Evolutionary conservation across 92 coral and sea anemone species (phyloP).

Genomic region (Epizoanthus stellaris): DNA sequence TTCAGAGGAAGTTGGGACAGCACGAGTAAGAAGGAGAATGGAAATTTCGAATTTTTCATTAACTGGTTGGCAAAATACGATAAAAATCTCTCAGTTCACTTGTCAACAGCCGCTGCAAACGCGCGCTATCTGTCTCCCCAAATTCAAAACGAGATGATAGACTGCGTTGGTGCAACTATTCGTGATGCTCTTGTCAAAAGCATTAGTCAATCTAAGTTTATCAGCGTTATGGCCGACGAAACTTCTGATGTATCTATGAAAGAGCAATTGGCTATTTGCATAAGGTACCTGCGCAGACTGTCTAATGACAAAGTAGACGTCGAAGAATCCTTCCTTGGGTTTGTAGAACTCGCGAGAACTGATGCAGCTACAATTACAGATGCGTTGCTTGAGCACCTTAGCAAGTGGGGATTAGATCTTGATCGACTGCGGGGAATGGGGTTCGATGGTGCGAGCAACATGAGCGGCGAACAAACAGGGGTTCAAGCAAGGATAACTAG

Average conservation of each 20-base stretch:
- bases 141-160: conserved; percentile 59
- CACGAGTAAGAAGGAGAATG: conserved; percentile 41
- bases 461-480: conserved; percentile 48
- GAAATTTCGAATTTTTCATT: conserved; percentile 57
- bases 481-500: conserved; percentile 54
- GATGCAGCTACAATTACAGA: conserved; percentile 54
- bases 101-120: conserved; percentile 47
- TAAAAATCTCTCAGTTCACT: conserved; percentile 25
- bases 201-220: conserved; percentile 48
- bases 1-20: conserved; percentile 63
- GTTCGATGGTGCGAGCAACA: conserved; percentile 37
- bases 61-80: conserved; percentile 57
- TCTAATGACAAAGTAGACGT: conserved; percentile 46
- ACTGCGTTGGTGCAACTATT: conserved; percentile 56
- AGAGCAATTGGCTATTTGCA: conserved; percentile 58
- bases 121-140: conserved; percentile 56
- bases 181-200: conserved; percentile 43
- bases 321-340: conserved; percentile 56
- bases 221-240: conserved; percentile 60
- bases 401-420: conserved; percentile 46
- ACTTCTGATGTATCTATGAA: conserved; percentile 51
- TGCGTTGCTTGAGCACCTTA: conserved; percentile 40
- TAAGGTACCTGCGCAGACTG: conserved; percentile 31
- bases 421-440: conserved; percentile 60
- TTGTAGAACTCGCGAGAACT: conserved; percentile 61